Evolutionary conservation across 2,888 invertebrate species (phyloP), one percentile per base, ranked within the genome.

Genomic region (Noctua comes): DNA sequence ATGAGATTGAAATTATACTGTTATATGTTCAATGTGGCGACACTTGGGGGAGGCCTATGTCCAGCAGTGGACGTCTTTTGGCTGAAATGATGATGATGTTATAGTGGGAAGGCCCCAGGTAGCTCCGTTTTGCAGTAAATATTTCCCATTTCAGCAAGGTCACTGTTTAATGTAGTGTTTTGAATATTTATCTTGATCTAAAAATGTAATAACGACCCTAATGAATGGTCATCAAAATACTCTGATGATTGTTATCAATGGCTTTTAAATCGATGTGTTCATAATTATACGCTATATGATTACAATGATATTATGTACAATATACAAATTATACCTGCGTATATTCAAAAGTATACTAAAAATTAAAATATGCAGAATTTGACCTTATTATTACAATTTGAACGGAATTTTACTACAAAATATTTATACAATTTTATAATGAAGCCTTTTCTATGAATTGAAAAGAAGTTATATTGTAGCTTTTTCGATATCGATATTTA

Each of bases 241-340:
- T 46, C 4, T 24, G 40, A 51, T 40, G 31, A 68, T 57, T 62
- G 57, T 43, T 57, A 46, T 73, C 27, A 68, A 46, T 76, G 51
- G 46, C 43, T 84, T 84, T 80, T 54, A 68, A 73, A 81, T 77
- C 4, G 62, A 48, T 62, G 72, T 80, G 65, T 80, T 80, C 70
- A 62, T 73, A 31, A 64, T 68, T 36, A 43, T 68, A 54, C 36
- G n/a, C 46, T 46, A 27, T 36, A 31, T 51, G 18, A 79, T 80
- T 51, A 69, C 2, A 75, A 46, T 68, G 13, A 46, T 54, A 46
- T 73, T 59, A 27, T 40, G 3, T 66, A 16, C 46, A 62, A 24
- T 73, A 51, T 24, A 62, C 5, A 79, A 66, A 18, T n/a, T n/a
- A 68, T 24, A 4, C 11, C 3, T 48, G 31, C 59, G 27, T 62